Evolutionary conservation across 2,888 invertebrate species (phyloP).

Genomic region (Pristionchus japonicus): DNA sequence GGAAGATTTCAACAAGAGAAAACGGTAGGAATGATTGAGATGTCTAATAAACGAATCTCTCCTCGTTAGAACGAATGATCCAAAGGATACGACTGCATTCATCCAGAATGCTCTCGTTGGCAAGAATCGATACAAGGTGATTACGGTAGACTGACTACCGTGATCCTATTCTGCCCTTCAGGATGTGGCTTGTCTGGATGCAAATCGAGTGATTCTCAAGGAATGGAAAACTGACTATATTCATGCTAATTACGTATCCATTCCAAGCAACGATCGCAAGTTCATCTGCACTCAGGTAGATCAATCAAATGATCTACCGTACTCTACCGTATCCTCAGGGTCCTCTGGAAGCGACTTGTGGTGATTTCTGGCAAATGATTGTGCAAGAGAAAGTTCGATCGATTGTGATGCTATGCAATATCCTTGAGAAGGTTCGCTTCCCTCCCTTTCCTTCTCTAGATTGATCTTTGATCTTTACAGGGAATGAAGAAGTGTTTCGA

Average conservation of each 20-base stretch:
- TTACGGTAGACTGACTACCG: not conserved
- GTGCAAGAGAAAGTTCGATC: slow-evolving; percentile 34
- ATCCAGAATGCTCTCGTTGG: not conserved
- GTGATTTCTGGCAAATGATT: slow-evolving; percentile 43
- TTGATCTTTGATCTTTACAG: slow-evolving; percentile 6
- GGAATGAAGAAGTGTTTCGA: slow-evolving; percentile 30
- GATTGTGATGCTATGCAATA: slow-evolving; percentile 40
- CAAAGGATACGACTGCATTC: slow-evolving; percentile 13
- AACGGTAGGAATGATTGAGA: not conserved
- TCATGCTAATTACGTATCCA: slow-evolving; percentile 35
- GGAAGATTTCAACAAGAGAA: not conserved
- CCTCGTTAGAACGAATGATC: not conserved
- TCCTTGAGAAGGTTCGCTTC: slow-evolving; percentile 10
- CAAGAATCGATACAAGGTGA: slow-evolving; percentile 41
- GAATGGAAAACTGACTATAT: slow-evolving; percentile 42
- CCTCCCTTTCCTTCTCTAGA: not conserved
- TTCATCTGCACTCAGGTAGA: slow-evolving; percentile 44
- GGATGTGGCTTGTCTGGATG: slow-evolving; percentile 43
- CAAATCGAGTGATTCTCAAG: not conserved
- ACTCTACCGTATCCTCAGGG: slow-evolving; percentile 4
- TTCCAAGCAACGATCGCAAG: slow-evolving; percentile 19
- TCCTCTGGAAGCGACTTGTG: slow-evolving; percentile 24
- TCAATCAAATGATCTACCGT: not conserved
- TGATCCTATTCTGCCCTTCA: not conserved
- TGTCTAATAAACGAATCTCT: not conserved